Base-by-base conservation (phyloP, 2,888 invertebrate genomes). In the Spilosoma lubricipeda region DNA sequence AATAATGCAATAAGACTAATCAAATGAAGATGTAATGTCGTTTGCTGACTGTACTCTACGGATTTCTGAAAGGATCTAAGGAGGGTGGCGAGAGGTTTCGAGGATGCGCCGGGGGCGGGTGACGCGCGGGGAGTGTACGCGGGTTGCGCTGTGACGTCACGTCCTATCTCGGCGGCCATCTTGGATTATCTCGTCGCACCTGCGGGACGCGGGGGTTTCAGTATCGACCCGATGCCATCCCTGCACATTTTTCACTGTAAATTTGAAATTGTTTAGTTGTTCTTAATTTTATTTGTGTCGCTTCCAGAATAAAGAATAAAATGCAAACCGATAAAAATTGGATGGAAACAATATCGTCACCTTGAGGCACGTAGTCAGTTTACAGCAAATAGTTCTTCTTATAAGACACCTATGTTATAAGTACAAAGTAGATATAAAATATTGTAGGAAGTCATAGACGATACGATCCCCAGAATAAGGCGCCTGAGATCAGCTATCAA, bases 161-260 rank as follows among this genome's bases (percentile, higher is more conserved):
- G 95, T 96, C 95, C 95, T 95, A 95, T 95, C 95, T 95, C 93
- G 95, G 95, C 95, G 94, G 95, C 95, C 95, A 95, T 95, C 95
- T 95, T 95, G 95, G 95, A 95, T 95, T 95, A 95, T 95, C 95
- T 95, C 95, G 95, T 95, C 93, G 95, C 95, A 95, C 95, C 95
- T 95, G 95, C 91, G 95, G 94, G 94, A 90, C 81, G 93, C 88
- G 92, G 93, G 85, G 82, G 80, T 78, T 86, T 84, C 90, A 88
- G 90, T 95, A 95, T 95, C 95, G 95, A 95, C 93, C 94, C 92
- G 90, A 86, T 86, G 88, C 88, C 90, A 87, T 85, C 90, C 90
- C 90, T 92, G 93, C 91, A 91, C 91, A 94, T 94, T 95, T 95
- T 95, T 95, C 94, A 94, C 92, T 90, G 87, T 85, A 88, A 89